A percentile compares a stretch with the other conserved stretches of the same genome.
Evolutionary conservation across 2,797 vertebrate species (phyloP).

Genomic region (Pseudomugil gertrudae): DNA sequence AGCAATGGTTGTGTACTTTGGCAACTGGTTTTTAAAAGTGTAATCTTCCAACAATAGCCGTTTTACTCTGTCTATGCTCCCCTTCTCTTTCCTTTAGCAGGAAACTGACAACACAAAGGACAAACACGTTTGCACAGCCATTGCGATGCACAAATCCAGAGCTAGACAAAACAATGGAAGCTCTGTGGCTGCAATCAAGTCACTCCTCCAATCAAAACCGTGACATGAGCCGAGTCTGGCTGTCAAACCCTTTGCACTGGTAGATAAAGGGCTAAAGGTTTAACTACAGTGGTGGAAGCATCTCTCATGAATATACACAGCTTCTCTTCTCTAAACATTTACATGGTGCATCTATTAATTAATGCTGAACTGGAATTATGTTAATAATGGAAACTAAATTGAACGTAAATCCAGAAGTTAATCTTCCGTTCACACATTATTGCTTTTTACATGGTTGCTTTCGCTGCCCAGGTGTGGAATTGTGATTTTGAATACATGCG

Average conservation of each 20-base stretch:
- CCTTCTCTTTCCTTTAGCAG: conserved; percentile 3
- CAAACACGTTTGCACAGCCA: conserved; percentile 10
- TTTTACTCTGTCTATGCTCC: conserved; percentile 4
- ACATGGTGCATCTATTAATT: conserved; percentile 48
- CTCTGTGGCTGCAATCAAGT: conserved; percentile 14
- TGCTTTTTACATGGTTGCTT: conserved; percentile 30
- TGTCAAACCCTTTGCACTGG: conserved; percentile 20
- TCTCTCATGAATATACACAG: conserved; percentile 34
- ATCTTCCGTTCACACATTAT: conserved; percentile 35
- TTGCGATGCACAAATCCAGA: background rate
- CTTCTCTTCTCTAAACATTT: conserved; percentile 56
- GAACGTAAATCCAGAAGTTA: conserved; percentile 40
- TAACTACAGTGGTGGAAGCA: conserved; percentile 37
- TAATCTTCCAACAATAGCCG: conserved; percentile 1
- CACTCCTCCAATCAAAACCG: conserved; percentile 31
- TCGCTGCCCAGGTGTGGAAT: conserved; percentile 6
- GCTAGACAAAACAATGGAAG: conserved; percentile 15
- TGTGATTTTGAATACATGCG: conserved; percentile 9
- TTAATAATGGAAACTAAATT: conserved; percentile 61
- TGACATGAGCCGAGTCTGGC: conserved; percentile 23
- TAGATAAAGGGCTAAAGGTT: conserved; percentile 48
- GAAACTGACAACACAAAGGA: conserved; percentile 9
- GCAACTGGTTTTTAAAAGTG: background rate
- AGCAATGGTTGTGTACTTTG: background rate
- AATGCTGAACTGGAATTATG: conserved; percentile 39